Percentiles rank a stretch among this genome's conserved stretches.
Conservation (phyloP, 2,113 vertebrate species). For the Gila orcuttii region DNA sequence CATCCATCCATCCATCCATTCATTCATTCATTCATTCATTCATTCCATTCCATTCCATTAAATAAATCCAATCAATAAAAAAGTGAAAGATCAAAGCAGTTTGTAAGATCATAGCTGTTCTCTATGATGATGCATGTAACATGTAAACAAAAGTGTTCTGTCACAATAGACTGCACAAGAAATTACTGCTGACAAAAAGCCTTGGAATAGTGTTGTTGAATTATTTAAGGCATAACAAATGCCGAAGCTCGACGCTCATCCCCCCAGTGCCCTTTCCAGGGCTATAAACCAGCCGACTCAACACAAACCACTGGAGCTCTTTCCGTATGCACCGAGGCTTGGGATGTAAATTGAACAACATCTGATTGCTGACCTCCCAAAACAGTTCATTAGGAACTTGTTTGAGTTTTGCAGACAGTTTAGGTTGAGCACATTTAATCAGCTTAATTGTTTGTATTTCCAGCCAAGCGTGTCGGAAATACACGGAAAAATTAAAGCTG, state of each 20-base stretch:
- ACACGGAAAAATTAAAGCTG: slow-evolving; percentile 12
- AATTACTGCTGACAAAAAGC: slow-evolving; percentile 45
- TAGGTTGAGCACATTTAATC: slow-evolving; percentile 23
- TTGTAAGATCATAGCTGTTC: neutral
- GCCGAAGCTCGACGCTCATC: slow-evolving; percentile 31
- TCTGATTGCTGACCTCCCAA: slow-evolving; percentile 54
- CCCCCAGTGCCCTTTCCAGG: slow-evolving; percentile 46
- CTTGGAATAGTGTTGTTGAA: slow-evolving; percentile 43
- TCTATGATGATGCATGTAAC: slow-evolving; percentile 4
- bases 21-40: neutral
- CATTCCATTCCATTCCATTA: neutral
- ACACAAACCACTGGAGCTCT: slow-evolving; percentile 47
- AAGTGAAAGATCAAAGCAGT: neutral
- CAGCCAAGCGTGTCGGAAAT: slow-evolving; percentile 35
- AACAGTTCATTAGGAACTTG: slow-evolving; percentile 52
- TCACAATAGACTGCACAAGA: slow-evolving; percentile 33
- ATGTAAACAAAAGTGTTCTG: slow-evolving; percentile 37
- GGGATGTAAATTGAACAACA: slow-evolving; percentile 43
- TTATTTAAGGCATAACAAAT: slow-evolving; percentile 54
- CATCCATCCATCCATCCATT: no score
- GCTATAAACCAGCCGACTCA: slow-evolving; percentile 48
- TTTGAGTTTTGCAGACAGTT: slow-evolving; percentile 44
- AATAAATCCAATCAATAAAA: neutral
- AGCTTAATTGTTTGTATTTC: slow-evolving; percentile 50
- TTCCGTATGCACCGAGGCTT: slow-evolving; percentile 36